Percentiles rank a stretch among this genome's conserved stretches.
phyloP scores from a whole-genome alignment of 2,113 vertebrate genomes.

The Oreotrochilus melanogaster region DNA sequence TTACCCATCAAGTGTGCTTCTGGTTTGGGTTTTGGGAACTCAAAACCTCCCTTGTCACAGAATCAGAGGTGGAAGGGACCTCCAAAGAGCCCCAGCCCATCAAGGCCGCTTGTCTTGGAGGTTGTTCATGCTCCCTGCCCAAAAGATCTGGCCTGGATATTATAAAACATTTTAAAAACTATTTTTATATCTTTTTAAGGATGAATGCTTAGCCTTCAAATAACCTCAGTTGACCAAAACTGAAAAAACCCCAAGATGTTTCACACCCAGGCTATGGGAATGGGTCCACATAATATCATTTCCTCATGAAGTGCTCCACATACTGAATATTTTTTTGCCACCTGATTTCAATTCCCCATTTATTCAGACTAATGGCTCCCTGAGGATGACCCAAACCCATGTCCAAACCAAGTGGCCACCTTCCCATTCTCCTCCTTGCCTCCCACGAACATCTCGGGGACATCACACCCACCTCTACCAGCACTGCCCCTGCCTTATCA shows the following conservation, averaged over 20 bases:
- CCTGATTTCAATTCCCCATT: background rate
- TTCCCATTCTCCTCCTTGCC: background rate
- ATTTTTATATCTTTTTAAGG: background rate
- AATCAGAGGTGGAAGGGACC: too few relatives aligned
- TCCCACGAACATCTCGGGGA: rapidly evolving
- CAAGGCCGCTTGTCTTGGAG: background rate
- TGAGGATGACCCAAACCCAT: rapidly evolving
- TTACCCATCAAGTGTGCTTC: rapidly evolving
- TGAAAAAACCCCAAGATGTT: background rate
- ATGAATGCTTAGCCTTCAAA: background rate
- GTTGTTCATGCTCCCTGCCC: background rate
- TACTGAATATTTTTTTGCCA: background rate
- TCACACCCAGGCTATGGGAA: background rate
- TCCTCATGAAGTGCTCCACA: background rate
- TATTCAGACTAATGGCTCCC: rapidly evolving
- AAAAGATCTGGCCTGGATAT: background rate
- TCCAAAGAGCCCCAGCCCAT: too few relatives aligned
- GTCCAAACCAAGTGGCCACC: rapidly evolving
- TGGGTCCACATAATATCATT: background rate
- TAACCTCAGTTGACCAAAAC: background rate
- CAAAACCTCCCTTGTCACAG: background rate
- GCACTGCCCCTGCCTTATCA: background rate
- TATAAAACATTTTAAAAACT: background rate
- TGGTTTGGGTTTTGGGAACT: background rate
- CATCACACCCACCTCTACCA: background rate